These are phyloP conservation scores for Capra hircus DNA, from an alignment of 2,113 vertebrate species.

Conservation along the genomic window DNA sequence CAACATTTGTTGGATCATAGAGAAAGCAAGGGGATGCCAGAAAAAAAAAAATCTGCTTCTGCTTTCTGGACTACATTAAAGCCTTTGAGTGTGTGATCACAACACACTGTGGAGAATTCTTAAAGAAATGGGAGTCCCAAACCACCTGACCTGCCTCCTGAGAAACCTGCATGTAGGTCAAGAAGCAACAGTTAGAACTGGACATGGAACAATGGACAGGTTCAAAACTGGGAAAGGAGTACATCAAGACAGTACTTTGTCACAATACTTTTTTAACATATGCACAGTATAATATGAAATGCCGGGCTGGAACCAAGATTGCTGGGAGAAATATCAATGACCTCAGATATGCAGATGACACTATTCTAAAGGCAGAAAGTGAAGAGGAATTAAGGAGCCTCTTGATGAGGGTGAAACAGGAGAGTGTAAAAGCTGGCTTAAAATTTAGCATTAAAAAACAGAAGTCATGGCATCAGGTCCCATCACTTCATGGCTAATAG, in stretches of 20 bases:
- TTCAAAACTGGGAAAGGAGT: not conserved
- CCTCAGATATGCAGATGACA: not conserved
- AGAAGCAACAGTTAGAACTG: not conserved
- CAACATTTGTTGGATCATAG: not conserved
- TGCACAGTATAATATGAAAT: not conserved
- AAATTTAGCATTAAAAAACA: not conserved
- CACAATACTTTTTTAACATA: not conserved
- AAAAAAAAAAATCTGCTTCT: not conserved
- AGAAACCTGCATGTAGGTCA: not conserved
- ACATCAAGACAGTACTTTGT: not conserved
- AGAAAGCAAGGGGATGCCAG: not conserved
- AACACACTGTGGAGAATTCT: not conserved
- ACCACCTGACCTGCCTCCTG: not conserved
- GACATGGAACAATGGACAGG: not conserved
- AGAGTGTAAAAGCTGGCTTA: not conserved
- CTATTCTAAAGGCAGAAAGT: not conserved
- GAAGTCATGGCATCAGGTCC: not conserved
- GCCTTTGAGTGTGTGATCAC: not conserved
- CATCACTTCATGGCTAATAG: not conserved
- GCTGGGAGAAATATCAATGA: not conserved
- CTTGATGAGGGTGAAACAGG: not conserved
- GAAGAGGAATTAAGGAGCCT: not conserved
- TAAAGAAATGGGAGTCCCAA: not conserved
- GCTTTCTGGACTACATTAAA: not conserved
- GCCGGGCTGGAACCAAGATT: not conserved